Evolutionary conservation across 1,140 invertebrate genomes (phyloP).

Genomic region (Penaeus chinensis): DNA sequence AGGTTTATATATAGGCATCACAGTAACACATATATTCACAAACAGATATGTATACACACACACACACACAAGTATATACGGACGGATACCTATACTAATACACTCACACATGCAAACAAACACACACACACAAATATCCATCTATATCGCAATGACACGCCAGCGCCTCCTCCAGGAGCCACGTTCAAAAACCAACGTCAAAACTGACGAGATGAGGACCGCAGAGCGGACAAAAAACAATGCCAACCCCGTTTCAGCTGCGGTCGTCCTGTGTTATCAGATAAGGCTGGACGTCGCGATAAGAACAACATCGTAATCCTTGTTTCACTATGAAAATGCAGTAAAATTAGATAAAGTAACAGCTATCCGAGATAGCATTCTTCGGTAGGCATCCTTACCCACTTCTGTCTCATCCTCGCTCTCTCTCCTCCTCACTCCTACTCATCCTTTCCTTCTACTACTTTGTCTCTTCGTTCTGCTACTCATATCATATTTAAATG

Average conservation of each 20-base stretch:
- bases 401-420: neutral
- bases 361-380: constrained; percentile 44
- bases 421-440: neutral
- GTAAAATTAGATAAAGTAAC: constrained; percentile 44
- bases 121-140: too few species aligned
- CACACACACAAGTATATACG: too few species aligned
- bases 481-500: neutral
- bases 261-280: constrained; percentile 39
- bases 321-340: constrained; percentile 55
- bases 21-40: too few species aligned
- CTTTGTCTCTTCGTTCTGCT: neutral
- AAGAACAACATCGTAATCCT: constrained; percentile 50
- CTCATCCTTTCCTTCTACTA: neutral
- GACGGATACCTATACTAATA: too few species aligned
- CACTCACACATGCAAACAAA: too few species aligned
- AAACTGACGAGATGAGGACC: too few species aligned
- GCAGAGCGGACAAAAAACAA: neutral
- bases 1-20: too few species aligned
- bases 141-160: too few species aligned
- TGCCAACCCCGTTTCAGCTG: constrained; percentile 18
- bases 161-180: too few species aligned
- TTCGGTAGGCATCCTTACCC: constrained; percentile 24
- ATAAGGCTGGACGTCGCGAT: constrained; percentile 44
- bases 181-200: too few species aligned
- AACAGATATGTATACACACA: too few species aligned